Conservation (phyloP, 2,113 vertebrate genomes). For the Pteropus alecto region DNA sequence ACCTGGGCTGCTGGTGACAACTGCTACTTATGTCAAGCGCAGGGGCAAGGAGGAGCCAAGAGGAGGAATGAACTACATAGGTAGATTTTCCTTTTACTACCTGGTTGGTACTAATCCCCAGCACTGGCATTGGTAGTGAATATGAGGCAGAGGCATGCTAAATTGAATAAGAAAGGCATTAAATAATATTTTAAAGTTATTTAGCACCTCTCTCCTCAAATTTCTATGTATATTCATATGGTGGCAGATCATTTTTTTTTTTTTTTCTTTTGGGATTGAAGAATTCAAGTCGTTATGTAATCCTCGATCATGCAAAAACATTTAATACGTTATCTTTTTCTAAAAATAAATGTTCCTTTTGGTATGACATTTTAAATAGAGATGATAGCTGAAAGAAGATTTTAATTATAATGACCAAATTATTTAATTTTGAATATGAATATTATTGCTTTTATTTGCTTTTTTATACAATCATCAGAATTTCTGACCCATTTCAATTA, state of each 20-base stretch:
- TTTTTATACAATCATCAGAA: neutral
- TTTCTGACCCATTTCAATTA: slow-evolving; percentile 21
- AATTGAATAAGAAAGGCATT: neutral
- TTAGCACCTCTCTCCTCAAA: neutral
- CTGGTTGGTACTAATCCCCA: neutral
- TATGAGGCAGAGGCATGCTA: neutral
- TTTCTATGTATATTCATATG: neutral
- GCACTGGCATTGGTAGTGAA: neutral
- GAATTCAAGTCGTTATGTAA: neutral
- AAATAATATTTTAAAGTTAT: neutral
- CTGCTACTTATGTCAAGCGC: neutral
- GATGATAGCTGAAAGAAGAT: neutral
- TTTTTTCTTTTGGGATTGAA: neutral
- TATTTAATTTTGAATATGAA: slow-evolving; percentile 35
- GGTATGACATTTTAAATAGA: slow-evolving; percentile 19
- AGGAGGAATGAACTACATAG: neutral
- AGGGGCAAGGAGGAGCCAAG: neutral
- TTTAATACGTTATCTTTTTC: neutral
- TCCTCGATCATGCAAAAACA: neutral
- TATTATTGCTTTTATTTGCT: neutral
- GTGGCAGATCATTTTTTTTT: neutral
- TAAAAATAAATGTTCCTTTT: neutral
- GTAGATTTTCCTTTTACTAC: neutral
- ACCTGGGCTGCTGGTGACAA: neutral
- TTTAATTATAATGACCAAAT: neutral